phyloP scores from a whole-genome alignment of 2,113 vertebrate species.

The Tauraco erythrolophus region DNA sequence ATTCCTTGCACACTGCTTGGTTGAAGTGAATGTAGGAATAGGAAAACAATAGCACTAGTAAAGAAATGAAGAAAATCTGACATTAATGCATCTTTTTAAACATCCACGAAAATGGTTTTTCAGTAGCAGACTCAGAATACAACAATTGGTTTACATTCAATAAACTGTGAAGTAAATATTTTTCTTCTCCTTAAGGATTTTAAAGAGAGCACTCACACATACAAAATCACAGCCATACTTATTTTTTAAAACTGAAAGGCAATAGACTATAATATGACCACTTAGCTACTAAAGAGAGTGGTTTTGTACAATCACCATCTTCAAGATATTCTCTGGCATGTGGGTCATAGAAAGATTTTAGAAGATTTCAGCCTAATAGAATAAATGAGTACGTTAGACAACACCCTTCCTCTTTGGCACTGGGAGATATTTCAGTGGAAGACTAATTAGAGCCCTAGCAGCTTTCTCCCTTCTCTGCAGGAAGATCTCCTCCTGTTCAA shows the following conservation, averaged over 20 bases:
- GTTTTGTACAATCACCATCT: neutral
- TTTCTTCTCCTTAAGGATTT: neutral
- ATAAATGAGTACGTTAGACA: neutral
- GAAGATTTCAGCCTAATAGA: neutral
- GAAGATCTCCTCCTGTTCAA: neutral
- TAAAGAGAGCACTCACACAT: neutral
- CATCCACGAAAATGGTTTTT: neutral
- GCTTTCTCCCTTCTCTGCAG: neutral
- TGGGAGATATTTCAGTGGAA: neutral
- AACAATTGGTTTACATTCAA: neutral
- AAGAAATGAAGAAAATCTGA: neutral
- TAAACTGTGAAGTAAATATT: neutral
- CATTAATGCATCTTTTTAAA: neutral
- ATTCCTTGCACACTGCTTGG: neutral
- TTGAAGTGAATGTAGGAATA: neutral
- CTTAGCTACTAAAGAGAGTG: neutral
- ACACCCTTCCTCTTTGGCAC: neutral
- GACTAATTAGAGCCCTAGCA: neutral
- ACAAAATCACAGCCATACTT: neutral
- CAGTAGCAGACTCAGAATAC: neutral
- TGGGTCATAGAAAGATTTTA: neutral
- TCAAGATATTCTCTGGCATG: neutral
- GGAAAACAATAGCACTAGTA: neutral
- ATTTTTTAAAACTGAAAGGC: neutral
- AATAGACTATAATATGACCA: neutral